These are phyloP conservation scores for Bradypus variegatus DNA, from an alignment of 2,797 vertebrate genomes.

Conservation along the genomic window DNA sequence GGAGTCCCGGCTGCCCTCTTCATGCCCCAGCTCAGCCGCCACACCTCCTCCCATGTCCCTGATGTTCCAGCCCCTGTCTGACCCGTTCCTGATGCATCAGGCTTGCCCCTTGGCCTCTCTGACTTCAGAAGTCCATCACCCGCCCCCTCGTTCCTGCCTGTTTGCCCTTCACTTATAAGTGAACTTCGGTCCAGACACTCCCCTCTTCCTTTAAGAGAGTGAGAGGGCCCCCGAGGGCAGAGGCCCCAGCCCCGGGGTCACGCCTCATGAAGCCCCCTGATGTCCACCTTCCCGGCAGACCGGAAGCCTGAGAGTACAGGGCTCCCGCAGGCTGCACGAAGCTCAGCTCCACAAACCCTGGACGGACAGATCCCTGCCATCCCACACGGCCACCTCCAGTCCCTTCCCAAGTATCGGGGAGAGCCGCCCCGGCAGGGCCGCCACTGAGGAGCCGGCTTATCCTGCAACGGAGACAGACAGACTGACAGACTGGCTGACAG, in stretches of 20 bases:
- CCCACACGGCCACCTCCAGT: too few relatives aligned
- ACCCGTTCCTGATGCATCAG: not conserved
- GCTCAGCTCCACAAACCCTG: not conserved
- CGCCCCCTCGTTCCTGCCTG: accelerated
- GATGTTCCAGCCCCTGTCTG: too few relatives aligned
- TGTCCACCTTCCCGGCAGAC: accelerated
- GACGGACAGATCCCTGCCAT: not conserved
- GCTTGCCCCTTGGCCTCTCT: not conserved
- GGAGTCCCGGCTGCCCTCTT: not conserved
- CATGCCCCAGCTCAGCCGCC: accelerated
- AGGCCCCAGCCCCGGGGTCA: not conserved
- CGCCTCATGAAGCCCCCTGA: accelerated
- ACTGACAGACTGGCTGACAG: not conserved
- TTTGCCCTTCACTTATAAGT: too few relatives aligned
- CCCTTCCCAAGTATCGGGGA: not conserved
- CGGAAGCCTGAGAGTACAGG: not conserved
- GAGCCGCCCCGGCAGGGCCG: not conserved
- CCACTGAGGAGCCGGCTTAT: too few relatives aligned
- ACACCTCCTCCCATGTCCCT: accelerated
- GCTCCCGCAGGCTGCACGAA: not conserved
- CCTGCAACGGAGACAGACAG: not conserved
- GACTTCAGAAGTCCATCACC: accelerated
- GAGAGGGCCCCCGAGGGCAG: not conserved
- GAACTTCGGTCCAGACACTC: accelerated
- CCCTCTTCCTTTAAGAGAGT: not conserved